Evolutionary conservation across 2,113 vertebrate species (phyloP), one percentile per base, ranked within the genome.

Genomic region (Clinocottus analis): DNA sequence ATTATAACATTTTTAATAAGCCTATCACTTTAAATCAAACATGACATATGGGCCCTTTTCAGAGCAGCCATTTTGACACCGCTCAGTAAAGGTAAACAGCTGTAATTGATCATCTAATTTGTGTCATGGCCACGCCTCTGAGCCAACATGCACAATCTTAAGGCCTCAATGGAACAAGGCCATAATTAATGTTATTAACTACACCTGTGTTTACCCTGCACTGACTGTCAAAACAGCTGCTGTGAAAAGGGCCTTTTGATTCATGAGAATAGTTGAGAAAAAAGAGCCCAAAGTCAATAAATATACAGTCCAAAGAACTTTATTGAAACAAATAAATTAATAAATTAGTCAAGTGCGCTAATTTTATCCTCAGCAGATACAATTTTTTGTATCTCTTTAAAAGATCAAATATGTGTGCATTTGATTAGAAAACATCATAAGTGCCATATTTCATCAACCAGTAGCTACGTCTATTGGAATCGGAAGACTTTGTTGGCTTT

Each of bases 251-350:
- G 51, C 9, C 23, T 12, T 2, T 11, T 23, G 27, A 58, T 43
- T 45, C 4, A 65, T 21, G 49, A 1, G 7, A 60, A 25, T 11
- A 25, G 5, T 60, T 29, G 0, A 27, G 9, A 41, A 35, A 60
- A 39, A 75, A 70, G 17, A 79, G n/a, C 47, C 33, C 9, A 37
- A 47, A 62, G 66, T n/a, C n/a, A n/a, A n/a, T 7, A 41, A 83
- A 51, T 39, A 55, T 90, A 88, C 90, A 92, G 88, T 96, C 93
- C 94, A 95, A 95, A 97, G 95, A 96, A 94, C 87, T 98, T 98
- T 98, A 98, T 96, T 97, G 95, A 96, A 96, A 96, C 93, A 92
- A 96, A 96, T 96, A 97, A 96, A 91, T 97, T 97, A 97, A 96
- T 97, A 97, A 97, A 90, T 97, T 97, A 97, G 95, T 96, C 91